Percentiles rank a stretch among this genome's conserved stretches.
phyloP scores from a whole-genome alignment of 2,797 vertebrate genomes.

The Uromys caudimaculatus region DNA sequence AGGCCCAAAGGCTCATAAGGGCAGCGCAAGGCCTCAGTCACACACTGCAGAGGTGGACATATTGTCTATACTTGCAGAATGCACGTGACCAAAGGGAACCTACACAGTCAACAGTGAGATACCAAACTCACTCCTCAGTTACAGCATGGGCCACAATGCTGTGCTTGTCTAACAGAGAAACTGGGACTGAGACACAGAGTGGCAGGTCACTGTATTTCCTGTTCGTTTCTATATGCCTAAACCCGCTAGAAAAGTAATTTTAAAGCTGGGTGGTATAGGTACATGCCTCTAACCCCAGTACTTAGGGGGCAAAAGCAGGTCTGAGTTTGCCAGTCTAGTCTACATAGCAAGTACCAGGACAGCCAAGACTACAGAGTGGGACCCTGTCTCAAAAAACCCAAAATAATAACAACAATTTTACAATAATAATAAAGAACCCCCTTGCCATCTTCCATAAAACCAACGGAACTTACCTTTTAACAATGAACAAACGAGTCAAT shows the following conservation, averaged over 20 bases:
- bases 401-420: neutral
- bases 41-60: accelerated
- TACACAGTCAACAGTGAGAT: neutral
- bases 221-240: neutral
- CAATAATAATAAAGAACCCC: neutral
- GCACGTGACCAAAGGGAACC: neutral
- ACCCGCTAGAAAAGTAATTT: neutral
- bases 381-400: neutral
- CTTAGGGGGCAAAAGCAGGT: neutral
- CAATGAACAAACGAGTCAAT: neutral
- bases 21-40: accelerated
- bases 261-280: neutral
- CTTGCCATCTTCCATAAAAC: neutral
- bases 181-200: accelerated
- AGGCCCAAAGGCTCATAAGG: accelerated
- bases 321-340: neutral
- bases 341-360: neutral
- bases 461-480: neutral
- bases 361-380: neutral
- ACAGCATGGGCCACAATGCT: neutral
- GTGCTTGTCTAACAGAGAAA: neutral
- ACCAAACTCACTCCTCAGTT: neutral
- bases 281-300: neutral
- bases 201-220: too few species aligned
- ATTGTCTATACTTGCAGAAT: neutral